A percentile compares a stretch with the other conserved stretches of the same genome.
phyloP scores from a whole-genome alignment of 2,888 invertebrate genomes.

The Iselma pallidipennis region DNA sequence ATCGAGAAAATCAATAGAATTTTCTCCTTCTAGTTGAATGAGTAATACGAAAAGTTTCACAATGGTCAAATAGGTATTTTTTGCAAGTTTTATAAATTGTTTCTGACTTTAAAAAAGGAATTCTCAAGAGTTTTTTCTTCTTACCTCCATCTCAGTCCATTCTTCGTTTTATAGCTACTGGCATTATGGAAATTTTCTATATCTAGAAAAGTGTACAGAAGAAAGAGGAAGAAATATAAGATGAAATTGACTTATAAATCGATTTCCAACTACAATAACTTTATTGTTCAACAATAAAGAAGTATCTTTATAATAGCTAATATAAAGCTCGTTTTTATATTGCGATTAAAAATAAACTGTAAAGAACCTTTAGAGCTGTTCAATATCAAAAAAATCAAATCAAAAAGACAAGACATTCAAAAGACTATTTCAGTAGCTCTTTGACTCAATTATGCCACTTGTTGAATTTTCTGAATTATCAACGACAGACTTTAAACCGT shows the following conservation, averaged over 20 bases:
- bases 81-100: not conserved
- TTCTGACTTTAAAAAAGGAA: not conserved
- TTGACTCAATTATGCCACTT: too few species aligned
- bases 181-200: not conserved
- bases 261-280: too few species aligned
- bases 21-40: not conserved
- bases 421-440: too few species aligned
- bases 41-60: not conserved
- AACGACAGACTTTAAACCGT: too few species aligned
- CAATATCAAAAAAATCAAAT: too few species aligned
- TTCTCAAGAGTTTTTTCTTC: not conserved
- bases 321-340: conserved; percentile 10
- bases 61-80: not conserved
- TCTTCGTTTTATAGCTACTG: not conserved
- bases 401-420: too few species aligned
- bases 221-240: not conserved
- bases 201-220: not conserved
- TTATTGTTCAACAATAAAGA: too few species aligned
- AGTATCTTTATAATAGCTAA: too few species aligned
- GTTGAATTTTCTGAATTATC: too few species aligned
- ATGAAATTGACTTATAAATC: not conserved
- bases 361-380: too few species aligned
- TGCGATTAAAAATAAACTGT: too few species aligned
- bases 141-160: not conserved
- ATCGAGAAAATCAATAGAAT: not conserved